Evolutionary conservation across 2,797 vertebrate genomes (phyloP).

Genomic region (Yasuhikotakia modesta): DNA sequence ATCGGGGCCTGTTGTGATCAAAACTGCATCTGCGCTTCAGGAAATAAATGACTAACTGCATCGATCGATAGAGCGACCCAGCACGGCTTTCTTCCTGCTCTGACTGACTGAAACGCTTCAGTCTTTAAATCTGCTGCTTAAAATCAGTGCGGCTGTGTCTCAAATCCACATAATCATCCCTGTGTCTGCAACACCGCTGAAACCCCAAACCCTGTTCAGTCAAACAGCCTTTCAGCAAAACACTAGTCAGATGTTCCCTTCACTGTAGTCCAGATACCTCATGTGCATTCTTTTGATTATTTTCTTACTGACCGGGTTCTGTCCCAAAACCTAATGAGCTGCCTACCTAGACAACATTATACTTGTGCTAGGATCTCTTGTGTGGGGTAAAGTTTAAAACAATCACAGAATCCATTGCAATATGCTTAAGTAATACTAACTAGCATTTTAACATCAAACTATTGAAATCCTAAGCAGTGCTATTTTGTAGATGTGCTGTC

Average conservation of each 20-base stretch:
- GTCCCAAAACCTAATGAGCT: conserved; percentile 7
- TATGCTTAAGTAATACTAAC: no score
- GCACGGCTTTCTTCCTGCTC: conserved; percentile 52
- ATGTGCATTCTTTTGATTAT: background rate
- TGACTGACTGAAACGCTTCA: conserved; percentile 25
- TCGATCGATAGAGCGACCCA: conserved; percentile 28
- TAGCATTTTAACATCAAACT: no score
- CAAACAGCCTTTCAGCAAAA: background rate
- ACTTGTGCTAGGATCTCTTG: no score
- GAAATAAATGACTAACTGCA: conserved; percentile 68
- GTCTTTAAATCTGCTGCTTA: conserved; percentile 72
- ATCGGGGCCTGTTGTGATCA: conserved; percentile 43
- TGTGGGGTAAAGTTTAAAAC: background rate
- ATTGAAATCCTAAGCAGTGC: no score
- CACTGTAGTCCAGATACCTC: background rate
- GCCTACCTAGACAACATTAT: background rate
- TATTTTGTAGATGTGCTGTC: background rate
- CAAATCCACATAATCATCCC: conserved; percentile 36
- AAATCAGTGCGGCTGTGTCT: conserved; percentile 63
- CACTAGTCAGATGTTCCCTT: background rate
- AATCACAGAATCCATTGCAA: background rate
- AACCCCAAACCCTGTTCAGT: conserved; percentile 2
- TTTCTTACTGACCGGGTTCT: background rate
- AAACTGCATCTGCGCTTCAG: conserved; percentile 62
- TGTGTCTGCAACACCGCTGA: conserved; percentile 44